These are phyloP conservation scores for Drosophila murphyi DNA, from an alignment of 1,140 invertebrate genomes.

Conservation along the genomic window DNA sequence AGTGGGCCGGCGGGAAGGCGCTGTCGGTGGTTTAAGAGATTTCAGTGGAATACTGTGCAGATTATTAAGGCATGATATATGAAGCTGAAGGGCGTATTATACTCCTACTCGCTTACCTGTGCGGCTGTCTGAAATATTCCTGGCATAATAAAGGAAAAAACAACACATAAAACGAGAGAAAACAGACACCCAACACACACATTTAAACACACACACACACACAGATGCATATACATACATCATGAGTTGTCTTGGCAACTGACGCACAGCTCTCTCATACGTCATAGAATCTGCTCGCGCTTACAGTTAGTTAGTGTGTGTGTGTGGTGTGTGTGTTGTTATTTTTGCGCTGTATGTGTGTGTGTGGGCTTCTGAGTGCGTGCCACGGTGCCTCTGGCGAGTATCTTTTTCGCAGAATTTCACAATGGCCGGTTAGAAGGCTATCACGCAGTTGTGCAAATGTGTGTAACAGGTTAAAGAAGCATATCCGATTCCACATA, in stretches of 20 bases:
- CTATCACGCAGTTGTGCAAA: no score
- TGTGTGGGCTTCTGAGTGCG: conserved; percentile 7
- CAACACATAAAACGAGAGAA: conserved; percentile 26
- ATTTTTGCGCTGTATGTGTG: conserved; percentile 5
- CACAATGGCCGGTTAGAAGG: no score
- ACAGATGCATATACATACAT: conserved; percentile 15
- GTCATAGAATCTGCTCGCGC: conserved; percentile 51
- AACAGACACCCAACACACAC: conserved; percentile 35
- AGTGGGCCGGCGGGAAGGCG: not conserved
- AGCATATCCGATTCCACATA: no score
- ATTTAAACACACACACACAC: conserved; percentile 5
- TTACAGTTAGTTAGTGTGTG: conserved; percentile 6
- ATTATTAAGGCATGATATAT: conserved; percentile 49
- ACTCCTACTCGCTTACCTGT: conserved; percentile 6
- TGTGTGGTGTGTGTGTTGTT: conserved; percentile 23
- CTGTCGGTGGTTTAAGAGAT: conserved; percentile 17
- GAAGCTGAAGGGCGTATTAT: conserved; percentile 30
- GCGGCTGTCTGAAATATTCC: conserved; percentile 19
- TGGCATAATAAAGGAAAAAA: conserved; percentile 7
- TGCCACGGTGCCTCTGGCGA: not conserved
- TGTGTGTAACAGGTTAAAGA: no score
- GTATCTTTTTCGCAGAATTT: conserved; percentile 5
- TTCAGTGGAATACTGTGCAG: conserved; percentile 27
- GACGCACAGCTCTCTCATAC: conserved; percentile 65
- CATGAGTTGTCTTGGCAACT: conserved; percentile 59